Conservation (phyloP, 2,797 vertebrate species). For the Sebastes trivittatus region DNA sequence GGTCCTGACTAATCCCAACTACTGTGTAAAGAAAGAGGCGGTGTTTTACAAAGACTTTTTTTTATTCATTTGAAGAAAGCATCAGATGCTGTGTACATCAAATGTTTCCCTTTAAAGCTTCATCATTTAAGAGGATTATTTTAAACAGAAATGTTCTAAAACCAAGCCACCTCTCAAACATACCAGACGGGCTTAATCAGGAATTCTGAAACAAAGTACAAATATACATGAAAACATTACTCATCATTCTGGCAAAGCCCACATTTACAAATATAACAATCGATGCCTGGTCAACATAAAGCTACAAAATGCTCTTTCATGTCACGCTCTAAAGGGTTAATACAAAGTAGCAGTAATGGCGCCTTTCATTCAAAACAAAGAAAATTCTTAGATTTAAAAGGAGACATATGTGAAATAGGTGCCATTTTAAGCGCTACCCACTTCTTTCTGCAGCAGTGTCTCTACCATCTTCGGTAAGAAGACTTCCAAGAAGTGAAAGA, state of each 20-base stretch:
- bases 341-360: not conserved
- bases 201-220: conserved; percentile 11
- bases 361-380: conserved; percentile 13
- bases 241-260: not conserved
- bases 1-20: not conserved
- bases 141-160: conserved; percentile 38
- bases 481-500: conserved; percentile 82
- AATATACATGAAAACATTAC: conserved; percentile 13
- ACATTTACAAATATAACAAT: not conserved
- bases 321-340: not conserved
- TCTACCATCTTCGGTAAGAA: conserved; percentile 87
- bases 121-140: not conserved
- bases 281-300: not conserved
- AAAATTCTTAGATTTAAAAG: not conserved
- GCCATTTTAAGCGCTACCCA: not conserved
- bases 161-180: conserved; percentile 20
- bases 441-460: conserved; percentile 62
- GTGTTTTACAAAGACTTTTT: not conserved
- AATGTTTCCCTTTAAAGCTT: not conserved
- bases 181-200: conserved; percentile 7
- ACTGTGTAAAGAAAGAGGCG: not conserved
- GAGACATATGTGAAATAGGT: not conserved
- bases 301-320: not conserved
- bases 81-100: not conserved
- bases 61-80: conserved; percentile 31